phyloP scores from a whole-genome alignment of 2,797 vertebrate genomes.

The Percopsis omiscomaycus region DNA sequence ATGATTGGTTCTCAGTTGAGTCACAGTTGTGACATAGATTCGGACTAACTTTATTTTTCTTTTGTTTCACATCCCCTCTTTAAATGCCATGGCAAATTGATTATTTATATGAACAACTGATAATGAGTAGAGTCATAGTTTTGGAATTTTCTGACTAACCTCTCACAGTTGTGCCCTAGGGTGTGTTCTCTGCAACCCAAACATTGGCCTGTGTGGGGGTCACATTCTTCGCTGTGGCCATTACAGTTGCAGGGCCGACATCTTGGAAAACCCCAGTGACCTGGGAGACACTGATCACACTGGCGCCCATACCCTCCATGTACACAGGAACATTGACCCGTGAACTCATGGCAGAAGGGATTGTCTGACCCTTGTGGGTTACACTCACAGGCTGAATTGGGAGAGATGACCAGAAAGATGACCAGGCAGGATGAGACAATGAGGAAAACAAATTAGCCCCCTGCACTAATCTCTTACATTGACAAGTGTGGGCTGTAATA shows the following conservation, averaged over 20 bases:
- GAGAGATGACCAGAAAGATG: not conserved
- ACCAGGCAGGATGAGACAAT: not conserved
- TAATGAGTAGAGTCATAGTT: not conserved
- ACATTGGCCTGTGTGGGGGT: conserved; percentile 82
- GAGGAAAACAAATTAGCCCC: not conserved
- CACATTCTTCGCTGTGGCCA: conserved; percentile 85
- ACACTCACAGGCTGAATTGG: conserved; percentile 84
- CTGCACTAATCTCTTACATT: not conserved
- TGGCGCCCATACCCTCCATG: conserved; percentile 81
- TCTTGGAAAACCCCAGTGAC: conserved; percentile 93
- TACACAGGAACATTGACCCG: conserved; percentile 89
- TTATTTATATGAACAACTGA: no score
- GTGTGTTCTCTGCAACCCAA: conserved; percentile 85
- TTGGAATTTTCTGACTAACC: conserved; percentile 65
- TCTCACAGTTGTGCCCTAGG: conserved; percentile 86
- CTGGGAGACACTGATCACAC: conserved; percentile 88
- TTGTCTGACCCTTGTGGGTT: conserved; percentile 83
- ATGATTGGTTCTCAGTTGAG: no score
- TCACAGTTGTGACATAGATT: no score
- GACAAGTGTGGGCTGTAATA: no score
- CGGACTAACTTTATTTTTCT: no score
- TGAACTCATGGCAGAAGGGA: conserved; percentile 82
- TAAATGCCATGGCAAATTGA: no score
- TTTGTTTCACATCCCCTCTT: no score
- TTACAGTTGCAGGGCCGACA: conserved; percentile 92